Base-by-base conservation (phyloP, 2,888 invertebrate genomes). In the Pseudococcus jackbeardsleyi region DNA sequence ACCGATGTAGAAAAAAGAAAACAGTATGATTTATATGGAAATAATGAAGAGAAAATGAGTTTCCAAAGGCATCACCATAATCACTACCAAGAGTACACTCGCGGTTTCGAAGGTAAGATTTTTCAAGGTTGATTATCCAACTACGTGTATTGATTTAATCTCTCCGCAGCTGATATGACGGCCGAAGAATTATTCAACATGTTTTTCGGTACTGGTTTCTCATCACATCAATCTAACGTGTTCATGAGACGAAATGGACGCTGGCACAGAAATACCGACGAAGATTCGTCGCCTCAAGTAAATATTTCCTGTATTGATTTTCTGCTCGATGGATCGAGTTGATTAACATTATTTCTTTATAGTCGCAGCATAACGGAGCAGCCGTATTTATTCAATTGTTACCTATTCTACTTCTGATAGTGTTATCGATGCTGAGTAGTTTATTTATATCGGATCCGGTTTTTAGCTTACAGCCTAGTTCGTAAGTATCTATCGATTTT, bases 121-220 rank as follows among this genome's bases (percentile, higher is more conserved):
- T 2, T 64, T 72, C 33, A 72, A 72, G 33, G 22, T 72, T 15
- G 22, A 26, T 72, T 6, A 59, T 19, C 19, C 19, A 19, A n/a
- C 5, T 11, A 59, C 59, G 59, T 59, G 50, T 50, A 89, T 88
- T 85, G 42, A 84, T 85, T 50, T 33, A 33, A 33, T 33, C 1
- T 33, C 3, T 33, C 3, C 26, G 3, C 89, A 92, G 94, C 95
- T 0, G 99, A 99, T 91, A 96, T 99, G 90, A 97, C 98, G 17
- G 98, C 99, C 0, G 99, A 99, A 91, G 99, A 99, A 91, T 93
- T 99, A 46, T 99, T 99, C 92, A 99, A 98, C 92, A 98, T 99
- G 98, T 99, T 99, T 94, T 99, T 99, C 91, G 98, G 98, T 22
- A 33, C 72, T 26, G 95, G 95, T 15, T 95, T 95, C 91, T 93